Base-by-base conservation (phyloP, 2,113 vertebrate species). In the Ptychochromis oligacanthus region DNA sequence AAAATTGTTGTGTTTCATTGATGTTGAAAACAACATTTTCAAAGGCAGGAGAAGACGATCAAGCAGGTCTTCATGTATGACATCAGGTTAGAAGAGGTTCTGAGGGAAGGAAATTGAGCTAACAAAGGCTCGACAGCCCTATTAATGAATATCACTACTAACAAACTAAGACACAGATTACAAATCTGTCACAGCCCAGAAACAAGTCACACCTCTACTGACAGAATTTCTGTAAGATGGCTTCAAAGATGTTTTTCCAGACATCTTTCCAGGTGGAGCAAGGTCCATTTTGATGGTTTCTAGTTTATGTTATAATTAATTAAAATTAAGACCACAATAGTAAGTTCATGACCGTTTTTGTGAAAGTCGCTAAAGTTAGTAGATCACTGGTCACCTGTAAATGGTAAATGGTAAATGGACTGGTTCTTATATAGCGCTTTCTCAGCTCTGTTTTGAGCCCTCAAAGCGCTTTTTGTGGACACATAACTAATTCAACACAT, bases 1-100 rank as follows among this genome's bases (percentile, higher is more conserved):
- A 55, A 80, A 5, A 20, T 26, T 57, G 61, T 49, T 74, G 20
- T 46, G 14, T 79, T 76, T 40, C n/a, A 79, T n/a, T 81, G 14
- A 43, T 81, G 65, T 6, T 77, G n/a, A n/a, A 55, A 62, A 65
- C 67, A 77, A 81, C 31, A 59, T 59, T 34, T 55, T 11, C 20
- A 65, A 40, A 54, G 31, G 22, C 26, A 77, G 22, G 24, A 70
- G n/a, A 11, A 58, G 2, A 34, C 24, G 34, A 24, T 74, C 2
- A 14, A 5, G 20, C 14, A 10, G 54, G 26, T n/a, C 31, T 52
- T 22, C 38, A 59, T 58, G 38, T 70, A 49, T 49, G 22, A 80
- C 67, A 59, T 67, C 65, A 54, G 28, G 18, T 58, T 75, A 49
- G 17, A 40, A 34, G 52, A 55, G n/a, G 20, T 26, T 38, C 14